Evolutionary conservation across 2,113 vertebrate species (phyloP), one percentile per base, ranked within the genome.

Genomic region (Herpailurus yagouaroundi): DNA sequence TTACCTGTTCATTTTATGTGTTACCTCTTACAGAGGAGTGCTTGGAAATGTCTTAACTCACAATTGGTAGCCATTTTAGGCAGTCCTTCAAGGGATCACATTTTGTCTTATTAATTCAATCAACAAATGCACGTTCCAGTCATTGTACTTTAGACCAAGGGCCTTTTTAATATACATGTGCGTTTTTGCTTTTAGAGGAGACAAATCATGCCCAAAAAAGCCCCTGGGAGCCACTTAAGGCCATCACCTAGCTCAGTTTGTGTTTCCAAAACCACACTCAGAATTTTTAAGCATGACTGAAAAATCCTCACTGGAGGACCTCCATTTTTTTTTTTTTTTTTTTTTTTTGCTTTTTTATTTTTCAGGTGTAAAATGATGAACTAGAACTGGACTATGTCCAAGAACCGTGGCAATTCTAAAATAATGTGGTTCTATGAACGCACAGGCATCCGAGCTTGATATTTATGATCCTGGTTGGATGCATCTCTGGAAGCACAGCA

Each of bases 21-120:
- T 50, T 77, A 45, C 14, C 15, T 94, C 52, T 93, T 60, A 63
- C 1, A 74, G 50, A 80, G 8, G 14, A 74, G 10, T 41, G 2
- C 15, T 80, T 89, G 23, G 60, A 88, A 73, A 48, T 14, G 14
- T 55, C 45, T 81, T 82, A 50, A n/a, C 31, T 94, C 45, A 79
- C 21, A 60, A 48, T 4, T 41, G 82, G 10, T 63, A 63, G 50
- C 23, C 55, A 19, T 77, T 76, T 69, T 33, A 94, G 48, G 15
- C 15, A 52, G 6, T 52, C 16, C 15, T 60, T 77, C 63, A 38
- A 48, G 38, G 50, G 8, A 68, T 68, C n/a, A 79, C 10, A 33
- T 73, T 96, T 55, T 79, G 38, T 64, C 31, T 90, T 88, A n/a
- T 81, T 68, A 80, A 92, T 50, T 74, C 91, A 85, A 33, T 91